Percentiles rank a stretch among this genome's conserved stretches.
These are phyloP conservation scores for Branchinecta lindahli DNA, from an alignment of 1,140 invertebrate genomes.

Conservation along the genomic window DNA sequence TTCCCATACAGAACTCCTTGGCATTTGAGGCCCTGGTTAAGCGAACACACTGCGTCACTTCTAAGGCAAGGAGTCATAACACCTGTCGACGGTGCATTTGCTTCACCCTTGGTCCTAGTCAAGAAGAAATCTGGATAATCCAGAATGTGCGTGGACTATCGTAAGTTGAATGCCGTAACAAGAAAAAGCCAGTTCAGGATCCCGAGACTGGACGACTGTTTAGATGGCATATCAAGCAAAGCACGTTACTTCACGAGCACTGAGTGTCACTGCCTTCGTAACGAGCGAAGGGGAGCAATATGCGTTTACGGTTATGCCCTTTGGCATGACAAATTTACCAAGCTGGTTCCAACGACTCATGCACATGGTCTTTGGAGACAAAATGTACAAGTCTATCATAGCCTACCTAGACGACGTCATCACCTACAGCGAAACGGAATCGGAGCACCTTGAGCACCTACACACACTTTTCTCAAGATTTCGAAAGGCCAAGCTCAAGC, in stretches of 20 bases:
- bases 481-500: neutral
- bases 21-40: neutral
- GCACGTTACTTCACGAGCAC: constrained; percentile 25
- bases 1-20: neutral
- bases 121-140: constrained; percentile 35
- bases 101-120: constrained; percentile 34
- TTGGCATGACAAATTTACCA: constrained; percentile 31
- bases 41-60: neutral
- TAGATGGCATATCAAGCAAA: constrained; percentile 25
- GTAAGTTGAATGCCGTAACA: constrained; percentile 31
- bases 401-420: constrained; percentile 19
- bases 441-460: neutral
- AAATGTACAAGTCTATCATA: constrained; percentile 17
- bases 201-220: constrained; percentile 25
- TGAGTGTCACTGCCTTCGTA: constrained; percentile 24
- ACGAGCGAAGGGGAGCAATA: constrained; percentile 13
- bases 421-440: neutral
- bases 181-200: constrained; percentile 32
- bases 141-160: constrained; percentile 37
- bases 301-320: constrained; percentile 32
- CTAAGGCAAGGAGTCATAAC: constrained; percentile 32
- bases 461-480: neutral
- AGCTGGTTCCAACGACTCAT: constrained; percentile 28
- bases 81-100: constrained; percentile 32
- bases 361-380: constrained; percentile 22